phyloP scores from a whole-genome alignment of 53 echinoderm and acorn worm genomes.

The Hippasteria phrygiana region DNA sequence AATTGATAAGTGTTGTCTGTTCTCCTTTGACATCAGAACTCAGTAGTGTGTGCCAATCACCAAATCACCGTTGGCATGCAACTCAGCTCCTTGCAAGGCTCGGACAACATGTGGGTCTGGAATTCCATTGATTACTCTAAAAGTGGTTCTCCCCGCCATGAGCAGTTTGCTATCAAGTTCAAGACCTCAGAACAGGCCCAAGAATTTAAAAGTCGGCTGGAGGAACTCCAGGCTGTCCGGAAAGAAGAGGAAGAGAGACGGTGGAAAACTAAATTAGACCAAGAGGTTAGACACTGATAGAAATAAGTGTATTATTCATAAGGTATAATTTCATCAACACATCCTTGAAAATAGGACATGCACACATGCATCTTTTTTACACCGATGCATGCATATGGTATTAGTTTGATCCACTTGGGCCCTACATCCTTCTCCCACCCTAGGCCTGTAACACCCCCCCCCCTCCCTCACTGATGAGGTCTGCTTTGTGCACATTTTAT shows the following conservation, averaged over 20 bases:
- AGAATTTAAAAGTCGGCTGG: slow-evolving; percentile 77
- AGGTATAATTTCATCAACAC: too few relatives aligned
- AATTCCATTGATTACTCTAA: slow-evolving; percentile 85
- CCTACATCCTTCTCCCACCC: too few relatives aligned
- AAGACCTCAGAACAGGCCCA: slow-evolving; percentile 74
- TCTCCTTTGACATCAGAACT: neutral
- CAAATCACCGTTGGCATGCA: slow-evolving; percentile 65
- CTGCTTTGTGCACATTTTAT: too few relatives aligned
- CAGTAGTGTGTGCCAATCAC: slow-evolving; percentile 93
- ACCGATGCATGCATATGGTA: too few relatives aligned
- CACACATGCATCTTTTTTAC: too few relatives aligned
- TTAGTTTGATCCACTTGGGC: too few relatives aligned
- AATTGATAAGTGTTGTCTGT: too few relatives aligned
- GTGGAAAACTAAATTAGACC: too few relatives aligned
- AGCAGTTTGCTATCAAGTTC: slow-evolving; percentile 85
- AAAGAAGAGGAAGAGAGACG: slow-evolving; percentile 14
- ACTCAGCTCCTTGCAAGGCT: slow-evolving; percentile 57
- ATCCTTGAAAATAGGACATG: neutral
- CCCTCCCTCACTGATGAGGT: too few relatives aligned
- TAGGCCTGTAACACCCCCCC: too few relatives aligned
- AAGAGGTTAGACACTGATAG: too few relatives aligned
- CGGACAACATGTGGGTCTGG: slow-evolving; percentile 88
- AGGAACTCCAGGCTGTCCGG: slow-evolving; percentile 66
- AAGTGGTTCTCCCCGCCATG: slow-evolving; percentile 69
- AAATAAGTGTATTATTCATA: too few relatives aligned